Percentiles rank a stretch among this genome's conserved stretches.
Conservation (phyloP, 2,797 vertebrate genomes). For the Gymnoscopelus braueri region DNA sequence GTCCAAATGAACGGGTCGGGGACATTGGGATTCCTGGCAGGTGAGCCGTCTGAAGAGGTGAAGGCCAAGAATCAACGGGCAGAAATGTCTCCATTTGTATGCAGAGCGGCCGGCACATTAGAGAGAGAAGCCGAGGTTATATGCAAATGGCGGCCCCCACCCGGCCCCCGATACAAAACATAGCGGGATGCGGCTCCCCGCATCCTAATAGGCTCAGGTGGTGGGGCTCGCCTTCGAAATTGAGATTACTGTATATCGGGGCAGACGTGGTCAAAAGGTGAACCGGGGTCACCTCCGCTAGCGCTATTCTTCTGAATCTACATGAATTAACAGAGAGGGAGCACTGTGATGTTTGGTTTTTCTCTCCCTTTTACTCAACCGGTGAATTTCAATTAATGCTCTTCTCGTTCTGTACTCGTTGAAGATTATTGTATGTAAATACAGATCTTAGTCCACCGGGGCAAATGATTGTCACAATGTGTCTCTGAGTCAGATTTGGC, state of each 20-base stretch:
- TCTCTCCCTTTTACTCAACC: constrained; percentile 3
- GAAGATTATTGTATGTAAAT: neutral
- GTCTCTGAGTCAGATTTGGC: too few relatives aligned
- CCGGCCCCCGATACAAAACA: constrained; percentile 66
- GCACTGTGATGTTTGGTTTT: constrained; percentile 13
- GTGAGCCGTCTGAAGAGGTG: constrained; percentile 73
- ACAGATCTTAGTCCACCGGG: too few relatives aligned
- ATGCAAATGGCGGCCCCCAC: constrained; percentile 82
- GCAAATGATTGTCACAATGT: too few relatives aligned
- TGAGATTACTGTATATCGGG: constrained; percentile 76
- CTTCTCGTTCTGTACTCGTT: neutral
- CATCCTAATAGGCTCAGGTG: constrained; percentile 82
- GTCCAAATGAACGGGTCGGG: constrained; percentile 67
- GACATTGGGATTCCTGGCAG: constrained; percentile 81
- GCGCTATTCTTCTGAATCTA: constrained; percentile 58
- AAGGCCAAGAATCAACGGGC: constrained; percentile 70
- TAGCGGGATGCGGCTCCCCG: constrained; percentile 57
- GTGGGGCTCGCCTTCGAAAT: constrained; percentile 80
- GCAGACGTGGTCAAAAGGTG: constrained; percentile 74
- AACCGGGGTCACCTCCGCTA: constrained; percentile 41
- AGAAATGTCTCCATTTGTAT: constrained; percentile 86
- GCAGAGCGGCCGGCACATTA: constrained; percentile 78
- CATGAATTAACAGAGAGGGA: constrained; percentile 52
- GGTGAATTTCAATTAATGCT: neutral
- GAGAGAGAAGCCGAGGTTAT: constrained; percentile 80